phyloP scores from a whole-genome alignment of 1,140 invertebrate genomes.

The Formica exsecta region DNA sequence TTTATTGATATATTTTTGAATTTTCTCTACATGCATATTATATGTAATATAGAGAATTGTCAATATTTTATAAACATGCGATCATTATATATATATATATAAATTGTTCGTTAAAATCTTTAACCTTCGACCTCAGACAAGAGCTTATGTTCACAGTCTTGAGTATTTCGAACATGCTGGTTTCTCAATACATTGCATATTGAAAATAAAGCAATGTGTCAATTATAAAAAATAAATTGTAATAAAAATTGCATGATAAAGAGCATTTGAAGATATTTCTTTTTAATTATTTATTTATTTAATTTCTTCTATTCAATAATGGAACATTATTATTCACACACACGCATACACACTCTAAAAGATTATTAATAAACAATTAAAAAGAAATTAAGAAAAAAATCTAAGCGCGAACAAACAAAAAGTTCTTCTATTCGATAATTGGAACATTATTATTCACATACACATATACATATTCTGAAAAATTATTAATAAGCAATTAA shows the following conservation, averaged over 20 bases:
- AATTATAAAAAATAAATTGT: neutral
- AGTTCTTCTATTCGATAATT: neutral
- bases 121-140: neutral
- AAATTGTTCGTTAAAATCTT: neutral
- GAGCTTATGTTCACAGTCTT: conserved; percentile 15
- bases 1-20: neutral
- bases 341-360: neutral
- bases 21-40: neutral
- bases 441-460: neutral
- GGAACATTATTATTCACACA: neutral
- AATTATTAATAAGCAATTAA: neutral
- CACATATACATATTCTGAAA: neutral
- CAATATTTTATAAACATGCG: conserved; percentile 9
- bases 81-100: neutral
- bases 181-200: neutral
- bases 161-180: neutral
- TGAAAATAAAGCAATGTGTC: neutral
- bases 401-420: neutral
- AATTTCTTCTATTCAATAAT: neutral
- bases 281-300: conserved; percentile 10
- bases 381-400: neutral
- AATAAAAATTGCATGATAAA: conserved; percentile 21
- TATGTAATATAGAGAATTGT: neutral
- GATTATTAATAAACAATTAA: neutral
- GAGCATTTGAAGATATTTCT: conserved; percentile 17